Evolutionary conservation across 2,113 vertebrate genomes (phyloP).

Genomic region (Charina bottae): DNA sequence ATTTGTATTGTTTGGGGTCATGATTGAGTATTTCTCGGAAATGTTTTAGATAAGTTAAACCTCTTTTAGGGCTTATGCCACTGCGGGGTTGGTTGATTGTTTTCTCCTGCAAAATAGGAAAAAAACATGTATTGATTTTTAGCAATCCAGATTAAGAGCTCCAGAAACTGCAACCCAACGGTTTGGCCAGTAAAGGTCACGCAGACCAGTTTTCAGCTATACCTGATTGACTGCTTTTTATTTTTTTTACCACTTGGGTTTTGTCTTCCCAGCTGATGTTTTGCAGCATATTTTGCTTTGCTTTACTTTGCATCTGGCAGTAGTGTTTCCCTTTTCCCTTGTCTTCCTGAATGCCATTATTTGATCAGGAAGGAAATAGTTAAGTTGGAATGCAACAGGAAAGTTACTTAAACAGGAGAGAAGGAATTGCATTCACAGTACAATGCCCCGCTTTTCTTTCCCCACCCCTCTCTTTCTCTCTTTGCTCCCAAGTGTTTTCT

Average conservation of each 20-base stretch:
- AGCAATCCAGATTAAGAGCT: too few species aligned
- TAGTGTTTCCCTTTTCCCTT: background rate
- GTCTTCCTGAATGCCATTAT: slow-evolving; percentile 34
- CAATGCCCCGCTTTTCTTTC: slow-evolving; percentile 20
- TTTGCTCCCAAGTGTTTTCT: background rate
- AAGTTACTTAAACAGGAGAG: slow-evolving; percentile 23
- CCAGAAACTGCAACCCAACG: too few species aligned
- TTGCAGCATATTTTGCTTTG: slow-evolving; percentile 37
- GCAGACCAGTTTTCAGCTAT: too few species aligned
- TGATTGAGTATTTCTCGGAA: too few species aligned
- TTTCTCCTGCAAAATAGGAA: too few species aligned
- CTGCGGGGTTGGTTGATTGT: too few species aligned
- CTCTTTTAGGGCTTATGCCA: too few species aligned
- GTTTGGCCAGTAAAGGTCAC: too few species aligned
- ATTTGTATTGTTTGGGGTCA: too few species aligned
- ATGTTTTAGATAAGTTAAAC: too few species aligned
- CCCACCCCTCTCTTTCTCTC: too few species aligned
- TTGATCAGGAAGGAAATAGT: slow-evolving; percentile 11
- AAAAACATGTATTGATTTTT: too few species aligned
- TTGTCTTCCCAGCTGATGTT: slow-evolving; percentile 51
- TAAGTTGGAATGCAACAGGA: background rate
- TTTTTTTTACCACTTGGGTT: slow-evolving; percentile 49
- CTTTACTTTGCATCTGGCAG: background rate
- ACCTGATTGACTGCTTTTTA: slow-evolving; percentile 24
- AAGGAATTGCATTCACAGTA: slow-evolving; percentile 24